Evolutionary conservation across 2,888 invertebrate genomes (phyloP).

Genomic region (Gymnocheta viridis): DNA sequence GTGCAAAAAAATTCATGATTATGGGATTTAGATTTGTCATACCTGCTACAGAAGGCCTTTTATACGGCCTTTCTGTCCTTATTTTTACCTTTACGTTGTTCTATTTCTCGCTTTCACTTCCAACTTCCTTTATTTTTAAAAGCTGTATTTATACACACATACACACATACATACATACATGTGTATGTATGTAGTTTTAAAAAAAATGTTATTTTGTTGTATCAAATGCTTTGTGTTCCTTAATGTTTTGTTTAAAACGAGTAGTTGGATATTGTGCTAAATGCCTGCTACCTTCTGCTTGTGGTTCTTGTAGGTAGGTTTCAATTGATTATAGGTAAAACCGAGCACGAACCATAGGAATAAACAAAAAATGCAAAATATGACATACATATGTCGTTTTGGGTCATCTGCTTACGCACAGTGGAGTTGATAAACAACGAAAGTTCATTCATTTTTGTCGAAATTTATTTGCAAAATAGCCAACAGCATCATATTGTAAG

Average conservation of each 20-base stretch:
- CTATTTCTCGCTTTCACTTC: too few species aligned
- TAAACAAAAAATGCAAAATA: not conserved
- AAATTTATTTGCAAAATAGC: not conserved
- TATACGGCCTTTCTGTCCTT: too few species aligned
- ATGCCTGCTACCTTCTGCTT: not conserved
- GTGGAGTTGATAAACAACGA: not conserved
- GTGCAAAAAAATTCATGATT: too few species aligned
- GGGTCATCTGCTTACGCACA: conserved; percentile 2
- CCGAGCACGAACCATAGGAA: not conserved
- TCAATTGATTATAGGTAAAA: conserved; percentile 27
- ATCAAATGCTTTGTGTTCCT: conserved; percentile 5
- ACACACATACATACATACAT: too few species aligned
- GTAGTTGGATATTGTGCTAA: not conserved
- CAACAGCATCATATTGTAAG: not conserved
- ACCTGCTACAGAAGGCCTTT: too few species aligned
- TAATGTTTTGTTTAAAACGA: conserved; percentile 5
- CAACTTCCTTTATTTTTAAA: not conserved
- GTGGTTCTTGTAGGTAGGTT: not conserved
- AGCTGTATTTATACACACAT: too few species aligned
- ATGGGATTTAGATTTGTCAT: too few species aligned
- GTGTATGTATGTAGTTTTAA: not conserved
- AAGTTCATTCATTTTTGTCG: not conserved
- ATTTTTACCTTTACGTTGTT: too few species aligned
- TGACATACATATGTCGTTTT: conserved; percentile 14
- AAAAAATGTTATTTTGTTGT: not conserved